Conservation (phyloP, 1,140 invertebrate species). For the Lepidostoma basale region DNA sequence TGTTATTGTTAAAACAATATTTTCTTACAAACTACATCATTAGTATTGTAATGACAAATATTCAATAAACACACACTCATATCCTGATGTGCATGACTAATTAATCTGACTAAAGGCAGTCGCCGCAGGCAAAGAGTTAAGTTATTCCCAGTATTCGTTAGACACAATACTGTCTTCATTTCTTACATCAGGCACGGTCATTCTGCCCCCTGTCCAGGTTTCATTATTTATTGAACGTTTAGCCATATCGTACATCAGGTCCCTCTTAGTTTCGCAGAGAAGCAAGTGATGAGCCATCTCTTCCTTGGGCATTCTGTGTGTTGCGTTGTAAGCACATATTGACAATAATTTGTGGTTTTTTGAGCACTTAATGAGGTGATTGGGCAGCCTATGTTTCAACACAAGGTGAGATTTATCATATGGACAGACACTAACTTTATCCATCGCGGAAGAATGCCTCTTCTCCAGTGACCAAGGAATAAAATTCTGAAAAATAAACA, state of each 20-base stretch:
- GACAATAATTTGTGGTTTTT: neutral
- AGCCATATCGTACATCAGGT: neutral
- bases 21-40: no score
- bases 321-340: constrained; percentile 14
- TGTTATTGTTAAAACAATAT: no score
- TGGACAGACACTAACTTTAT: neutral
- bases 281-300: neutral
- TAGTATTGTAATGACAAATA: no score
- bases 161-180: constrained; percentile 9
- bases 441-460: no score
- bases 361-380: constrained; percentile 1
- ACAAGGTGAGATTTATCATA: neutral
- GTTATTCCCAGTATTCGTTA: constrained; percentile 22
- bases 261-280: neutral
- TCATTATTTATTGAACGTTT: neutral
- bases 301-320: neutral
- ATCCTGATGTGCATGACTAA: no score
- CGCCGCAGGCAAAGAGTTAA: no score
- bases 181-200: neutral
- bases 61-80: no score
- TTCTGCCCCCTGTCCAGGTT: neutral
- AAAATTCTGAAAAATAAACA: no score
- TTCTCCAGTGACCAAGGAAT: no score
- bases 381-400: neutral
- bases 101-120: no score